These are phyloP conservation scores for Amblyraja radiata DNA, from an alignment of 2,797 vertebrate species.

Conservation along the genomic window DNA sequence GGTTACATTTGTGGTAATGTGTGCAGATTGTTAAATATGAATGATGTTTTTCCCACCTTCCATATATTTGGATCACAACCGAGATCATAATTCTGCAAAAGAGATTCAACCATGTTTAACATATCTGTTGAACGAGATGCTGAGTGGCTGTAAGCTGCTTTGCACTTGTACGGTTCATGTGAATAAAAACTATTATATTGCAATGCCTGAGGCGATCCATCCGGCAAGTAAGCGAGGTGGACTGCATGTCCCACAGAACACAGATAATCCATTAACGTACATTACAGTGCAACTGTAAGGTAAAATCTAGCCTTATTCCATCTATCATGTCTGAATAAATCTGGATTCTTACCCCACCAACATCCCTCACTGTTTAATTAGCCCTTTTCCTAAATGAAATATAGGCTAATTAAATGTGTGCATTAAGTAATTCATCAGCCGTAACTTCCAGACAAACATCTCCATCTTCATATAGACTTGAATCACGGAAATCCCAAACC, in stretches of 20 bases:
- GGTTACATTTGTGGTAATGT: not conserved
- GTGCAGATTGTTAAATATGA: not conserved
- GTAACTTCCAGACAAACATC: not conserved
- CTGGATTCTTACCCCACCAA: not conserved
- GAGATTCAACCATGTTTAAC: constrained; percentile 20
- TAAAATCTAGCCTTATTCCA: not conserved
- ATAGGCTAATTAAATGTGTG: not conserved
- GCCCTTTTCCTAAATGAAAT: not conserved
- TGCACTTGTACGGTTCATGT: not conserved
- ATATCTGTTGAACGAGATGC: not conserved
- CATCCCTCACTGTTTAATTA: not conserved
- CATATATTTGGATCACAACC: not conserved
- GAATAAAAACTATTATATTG: constrained; percentile 25
- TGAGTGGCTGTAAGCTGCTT: constrained; percentile 25
- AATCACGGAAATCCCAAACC: not conserved
- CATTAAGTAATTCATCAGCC: not conserved
- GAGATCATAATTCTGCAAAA: not conserved
- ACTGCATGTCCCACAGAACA: constrained; percentile 42
- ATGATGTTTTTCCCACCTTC: not conserved
- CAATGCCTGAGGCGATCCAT: constrained; percentile 17
- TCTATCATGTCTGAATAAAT: not conserved
- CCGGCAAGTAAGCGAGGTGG: not conserved
- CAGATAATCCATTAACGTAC: constrained; percentile 56
- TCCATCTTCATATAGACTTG: not conserved
- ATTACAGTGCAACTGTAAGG: constrained; percentile 6